Conservation (phyloP, 1,140 invertebrate genomes). For the Drosophila pallidifrons region DNA sequence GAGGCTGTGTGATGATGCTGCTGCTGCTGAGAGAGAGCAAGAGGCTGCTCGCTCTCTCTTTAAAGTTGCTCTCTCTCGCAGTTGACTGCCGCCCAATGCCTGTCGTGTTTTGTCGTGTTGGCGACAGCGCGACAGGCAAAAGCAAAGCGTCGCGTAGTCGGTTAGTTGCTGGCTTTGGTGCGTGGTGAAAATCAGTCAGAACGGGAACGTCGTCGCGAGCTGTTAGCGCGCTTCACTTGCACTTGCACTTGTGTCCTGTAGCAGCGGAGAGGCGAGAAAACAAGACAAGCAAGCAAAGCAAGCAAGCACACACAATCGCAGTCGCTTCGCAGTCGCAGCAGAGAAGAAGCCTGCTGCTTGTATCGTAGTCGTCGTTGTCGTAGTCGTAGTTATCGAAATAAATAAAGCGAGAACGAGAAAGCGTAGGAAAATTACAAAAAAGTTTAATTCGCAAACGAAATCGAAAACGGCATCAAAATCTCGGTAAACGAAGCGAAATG, state of each 20-base stretch:
- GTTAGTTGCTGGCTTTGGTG: conserved; percentile 42
- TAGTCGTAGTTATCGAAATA: not conserved
- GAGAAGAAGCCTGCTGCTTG: no score
- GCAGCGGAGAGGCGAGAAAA: conserved; percentile 50
- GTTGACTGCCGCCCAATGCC: not conserved
- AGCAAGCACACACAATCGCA: not conserved
- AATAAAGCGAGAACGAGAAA: conserved; percentile 38
- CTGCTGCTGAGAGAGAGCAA: conserved; percentile 35
- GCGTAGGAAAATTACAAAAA: conserved; percentile 40
- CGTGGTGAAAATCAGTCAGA: conserved; percentile 85
- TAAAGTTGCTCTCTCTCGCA: no score
- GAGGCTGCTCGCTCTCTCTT: conserved; percentile 1
- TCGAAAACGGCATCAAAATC: conserved; percentile 28
- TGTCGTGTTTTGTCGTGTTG: conserved; percentile 8
- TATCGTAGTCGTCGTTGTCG: no score
- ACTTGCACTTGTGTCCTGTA: conserved; percentile 53
- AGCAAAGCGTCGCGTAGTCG: not conserved
- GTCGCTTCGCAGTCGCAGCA: not conserved
- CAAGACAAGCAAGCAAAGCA: conserved; percentile 25
- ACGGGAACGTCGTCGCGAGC: conserved; percentile 85
- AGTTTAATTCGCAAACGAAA: conserved; percentile 21
- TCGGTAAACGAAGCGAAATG: conserved; percentile 6
- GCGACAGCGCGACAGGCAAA: not conserved
- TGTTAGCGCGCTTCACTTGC: conserved; percentile 72
- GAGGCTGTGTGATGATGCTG: conserved; percentile 41